These are phyloP conservation scores for Ariopsis seemanni DNA, from an alignment of 2,113 vertebrate genomes.

Conservation along the genomic window DNA sequence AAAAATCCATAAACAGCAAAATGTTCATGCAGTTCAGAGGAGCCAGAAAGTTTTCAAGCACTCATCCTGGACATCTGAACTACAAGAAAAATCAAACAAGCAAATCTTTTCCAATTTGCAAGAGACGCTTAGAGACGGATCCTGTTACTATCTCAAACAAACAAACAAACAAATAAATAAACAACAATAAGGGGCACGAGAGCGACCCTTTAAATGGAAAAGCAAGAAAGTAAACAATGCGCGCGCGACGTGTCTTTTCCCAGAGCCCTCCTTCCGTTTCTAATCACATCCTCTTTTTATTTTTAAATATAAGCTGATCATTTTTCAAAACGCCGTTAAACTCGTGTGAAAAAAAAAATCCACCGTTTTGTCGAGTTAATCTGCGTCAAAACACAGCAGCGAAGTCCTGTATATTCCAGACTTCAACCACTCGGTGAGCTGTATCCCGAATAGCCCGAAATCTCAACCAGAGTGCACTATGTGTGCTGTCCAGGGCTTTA, in stretches of 20 bases:
- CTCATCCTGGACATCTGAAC: not conserved
- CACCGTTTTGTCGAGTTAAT: not conserved
- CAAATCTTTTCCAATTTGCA: too few relatives aligned
- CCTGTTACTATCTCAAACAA: not conserved
- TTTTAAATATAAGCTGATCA: too few relatives aligned
- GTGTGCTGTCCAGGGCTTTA: not conserved
- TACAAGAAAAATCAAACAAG: not conserved
- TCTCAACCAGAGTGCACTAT: not conserved
- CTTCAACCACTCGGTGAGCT: not conserved
- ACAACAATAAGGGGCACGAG: not conserved
- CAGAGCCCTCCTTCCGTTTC: not conserved
- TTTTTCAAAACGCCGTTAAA: not conserved
- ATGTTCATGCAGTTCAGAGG: not conserved
- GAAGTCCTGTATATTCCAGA: constrained; percentile 33
- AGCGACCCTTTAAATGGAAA: not conserved
- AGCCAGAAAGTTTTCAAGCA: not conserved
- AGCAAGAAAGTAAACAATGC: constrained; percentile 37
- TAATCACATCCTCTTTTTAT: not conserved
- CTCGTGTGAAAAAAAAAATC: not conserved
- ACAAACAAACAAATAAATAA: not conserved
- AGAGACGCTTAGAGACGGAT: not conserved
- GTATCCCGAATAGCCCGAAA: not conserved
- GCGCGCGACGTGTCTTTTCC: not conserved
- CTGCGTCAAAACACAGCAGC: constrained; percentile 41
- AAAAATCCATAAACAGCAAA: constrained; percentile 8